phyloP scores from a whole-genome alignment of 2,797 vertebrate species.

The Chiloscyllium punctatum region DNA sequence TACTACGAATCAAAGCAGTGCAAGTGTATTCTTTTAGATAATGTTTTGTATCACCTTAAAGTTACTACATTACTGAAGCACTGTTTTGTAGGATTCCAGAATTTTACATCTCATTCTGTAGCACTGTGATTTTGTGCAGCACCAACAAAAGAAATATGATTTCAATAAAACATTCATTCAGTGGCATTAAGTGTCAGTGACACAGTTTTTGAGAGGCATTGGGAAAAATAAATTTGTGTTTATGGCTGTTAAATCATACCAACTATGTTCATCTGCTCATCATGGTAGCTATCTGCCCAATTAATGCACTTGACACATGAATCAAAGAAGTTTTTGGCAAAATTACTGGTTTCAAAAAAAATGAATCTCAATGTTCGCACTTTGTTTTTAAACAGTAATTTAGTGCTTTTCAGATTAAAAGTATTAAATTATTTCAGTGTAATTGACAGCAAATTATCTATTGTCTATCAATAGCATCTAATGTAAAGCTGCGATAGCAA shows the following conservation, averaged over 20 bases:
- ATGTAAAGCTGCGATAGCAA: neutral
- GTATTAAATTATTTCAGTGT: neutral
- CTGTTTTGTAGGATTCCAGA: neutral
- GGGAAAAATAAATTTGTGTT: neutral
- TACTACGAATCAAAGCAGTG: neutral
- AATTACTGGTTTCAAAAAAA: neutral
- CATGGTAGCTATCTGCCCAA: neutral
- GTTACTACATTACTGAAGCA: neutral
- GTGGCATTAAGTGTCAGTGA: too few relatives aligned
- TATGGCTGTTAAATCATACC: neutral
- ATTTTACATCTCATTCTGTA: neutral
- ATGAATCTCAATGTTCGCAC: neutral
- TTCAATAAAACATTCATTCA: neutral
- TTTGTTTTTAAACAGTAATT: neutral
- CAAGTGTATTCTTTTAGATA: neutral
- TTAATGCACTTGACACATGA: neutral
- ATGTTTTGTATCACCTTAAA: neutral
- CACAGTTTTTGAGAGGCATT: neutral
- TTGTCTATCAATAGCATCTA: neutral
- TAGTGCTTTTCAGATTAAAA: neutral
- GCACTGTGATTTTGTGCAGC: neutral
- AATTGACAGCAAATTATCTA: neutral
- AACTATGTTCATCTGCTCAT: neutral
- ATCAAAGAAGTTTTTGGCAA: neutral
- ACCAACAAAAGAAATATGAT: neutral